Conservation (phyloP, 2,888 invertebrate genomes). For the Leucoptera coffeella region DNA sequence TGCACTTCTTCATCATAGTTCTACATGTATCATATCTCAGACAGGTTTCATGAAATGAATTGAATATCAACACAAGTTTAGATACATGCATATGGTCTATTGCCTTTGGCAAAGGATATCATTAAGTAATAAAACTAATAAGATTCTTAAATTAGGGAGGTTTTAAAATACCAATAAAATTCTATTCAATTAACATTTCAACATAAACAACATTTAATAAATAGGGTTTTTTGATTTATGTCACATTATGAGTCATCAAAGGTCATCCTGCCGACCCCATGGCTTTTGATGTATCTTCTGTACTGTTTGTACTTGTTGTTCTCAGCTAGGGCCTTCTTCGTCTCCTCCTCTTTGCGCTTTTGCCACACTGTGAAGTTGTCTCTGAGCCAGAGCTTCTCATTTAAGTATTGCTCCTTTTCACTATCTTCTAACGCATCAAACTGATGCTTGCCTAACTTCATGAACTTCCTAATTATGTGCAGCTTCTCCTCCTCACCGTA, state of each 20-base stretch:
- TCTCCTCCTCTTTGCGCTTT: slow-evolving; percentile 73
- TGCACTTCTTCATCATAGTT: too few relatives aligned
- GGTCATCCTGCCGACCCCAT: slow-evolving; percentile 85
- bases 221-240: slow-evolving; percentile 9
- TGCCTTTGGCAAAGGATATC: too few relatives aligned
- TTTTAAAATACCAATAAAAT: background rate
- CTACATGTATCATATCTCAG: too few relatives aligned
- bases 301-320: slow-evolving; percentile 85
- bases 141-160: too few relatives aligned
- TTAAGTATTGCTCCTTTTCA: slow-evolving; percentile 66
- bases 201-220: slow-evolving; percentile 1
- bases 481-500: slow-evolving; percentile 79
- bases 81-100: too few relatives aligned
- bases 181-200: background rate
- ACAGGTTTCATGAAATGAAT: too few relatives aligned
- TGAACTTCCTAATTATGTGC: slow-evolving; percentile 73
- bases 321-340: slow-evolving; percentile 78
- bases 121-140: too few relatives aligned
- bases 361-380: slow-evolving; percentile 78
- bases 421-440: slow-evolving; percentile 69
- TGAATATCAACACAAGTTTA: too few relatives aligned
- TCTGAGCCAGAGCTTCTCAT: slow-evolving; percentile 74
- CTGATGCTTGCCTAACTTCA: slow-evolving; percentile 67
- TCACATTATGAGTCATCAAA: slow-evolving; percentile 69
- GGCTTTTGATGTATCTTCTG: slow-evolving; percentile 83